These are phyloP conservation scores for Eurypyga helias DNA, from an alignment of 2,113 vertebrate species.

Conservation along the genomic window DNA sequence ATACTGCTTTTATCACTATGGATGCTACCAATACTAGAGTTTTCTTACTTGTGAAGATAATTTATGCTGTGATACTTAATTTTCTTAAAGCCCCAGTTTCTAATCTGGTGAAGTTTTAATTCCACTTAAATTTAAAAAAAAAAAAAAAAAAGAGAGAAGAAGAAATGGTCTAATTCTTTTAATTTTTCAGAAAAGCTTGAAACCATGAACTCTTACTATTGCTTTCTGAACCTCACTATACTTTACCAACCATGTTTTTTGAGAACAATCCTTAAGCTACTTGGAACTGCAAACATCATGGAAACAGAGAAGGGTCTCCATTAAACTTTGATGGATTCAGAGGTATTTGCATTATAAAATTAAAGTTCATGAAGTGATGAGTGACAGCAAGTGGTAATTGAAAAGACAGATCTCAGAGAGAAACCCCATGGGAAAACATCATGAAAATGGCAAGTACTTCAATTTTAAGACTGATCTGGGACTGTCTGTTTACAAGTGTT, in stretches of 20 bases:
- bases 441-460: slow-evolving; percentile 6
- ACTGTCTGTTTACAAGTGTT: background rate
- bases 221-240: background rate
- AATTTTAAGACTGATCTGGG: background rate
- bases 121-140: background rate
- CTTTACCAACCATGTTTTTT: background rate
- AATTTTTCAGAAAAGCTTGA: background rate
- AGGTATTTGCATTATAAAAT: background rate
- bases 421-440: background rate
- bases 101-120: background rate
- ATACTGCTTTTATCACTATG: background rate
- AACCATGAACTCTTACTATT: background rate
- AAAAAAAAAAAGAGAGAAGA: too few relatives aligned
- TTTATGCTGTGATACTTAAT: background rate
- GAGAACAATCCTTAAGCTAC: background rate
- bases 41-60: background rate
- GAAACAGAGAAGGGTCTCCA: background rate
- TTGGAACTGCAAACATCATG: background rate
- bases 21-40: background rate
- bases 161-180: background rate
- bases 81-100: background rate
- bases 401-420: background rate
- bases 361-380: background rate
- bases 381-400: slow-evolving; percentile 14
- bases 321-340: background rate